Evolutionary conservation across 2,888 invertebrate species (phyloP).

Genomic region (Escarpia spicata): DNA sequence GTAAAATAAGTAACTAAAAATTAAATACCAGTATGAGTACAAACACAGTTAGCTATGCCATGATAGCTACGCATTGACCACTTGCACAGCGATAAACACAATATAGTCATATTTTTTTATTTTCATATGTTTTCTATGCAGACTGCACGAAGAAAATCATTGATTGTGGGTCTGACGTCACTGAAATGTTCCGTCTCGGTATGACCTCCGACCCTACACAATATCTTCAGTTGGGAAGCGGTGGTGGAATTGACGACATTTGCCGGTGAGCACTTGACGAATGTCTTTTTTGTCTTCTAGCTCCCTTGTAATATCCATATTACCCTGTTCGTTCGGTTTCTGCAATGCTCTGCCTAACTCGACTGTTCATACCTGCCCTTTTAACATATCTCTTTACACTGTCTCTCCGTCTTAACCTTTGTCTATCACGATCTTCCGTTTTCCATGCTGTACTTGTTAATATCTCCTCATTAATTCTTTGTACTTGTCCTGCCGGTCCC

Average conservation of each 20-base stretch:
- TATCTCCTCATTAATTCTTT: too few relatives aligned
- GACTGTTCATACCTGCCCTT: too few relatives aligned
- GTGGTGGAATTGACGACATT: not conserved
- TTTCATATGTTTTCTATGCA: not conserved
- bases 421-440: too few relatives aligned
- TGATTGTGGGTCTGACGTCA: not conserved
- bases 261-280: not conserved
- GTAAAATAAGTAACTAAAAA: not conserved
- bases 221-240: not conserved
- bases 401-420: too few relatives aligned
- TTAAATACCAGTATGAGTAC: not conserved
- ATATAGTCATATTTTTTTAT: not conserved
- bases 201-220: not conserved
- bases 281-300: too few relatives aligned
- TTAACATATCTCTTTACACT: too few relatives aligned
- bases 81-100: not conserved
- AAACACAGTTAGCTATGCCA: not conserved
- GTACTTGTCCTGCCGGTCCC: too few relatives aligned
- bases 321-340: too few relatives aligned
- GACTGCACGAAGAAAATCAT: not conserved
- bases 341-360: too few relatives aligned
- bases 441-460: too few relatives aligned
- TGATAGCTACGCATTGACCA: not conserved
- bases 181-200: not conserved
- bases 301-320: too few relatives aligned